Evolutionary conservation across 2,888 invertebrate genomes (phyloP), one percentile per base, ranked within the genome.

Genomic region (Anaspis maculata): DNA sequence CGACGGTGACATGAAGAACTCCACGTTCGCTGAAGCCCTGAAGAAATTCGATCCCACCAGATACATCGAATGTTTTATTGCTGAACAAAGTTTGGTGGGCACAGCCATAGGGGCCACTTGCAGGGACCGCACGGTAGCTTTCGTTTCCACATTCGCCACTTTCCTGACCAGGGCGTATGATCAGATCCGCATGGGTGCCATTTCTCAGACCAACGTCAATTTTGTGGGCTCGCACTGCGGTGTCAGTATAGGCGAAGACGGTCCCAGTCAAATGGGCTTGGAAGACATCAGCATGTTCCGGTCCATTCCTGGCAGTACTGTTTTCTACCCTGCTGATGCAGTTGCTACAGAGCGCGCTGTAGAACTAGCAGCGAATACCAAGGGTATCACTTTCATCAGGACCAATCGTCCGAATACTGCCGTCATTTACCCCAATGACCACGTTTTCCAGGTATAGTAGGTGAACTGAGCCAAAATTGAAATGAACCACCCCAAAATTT

Each of bases 141-240:
- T 98, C 69, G 88, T 81, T 2, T 95, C 94, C 36, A 96, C 98
- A 6, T 99, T 99, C 69, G 97, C 97, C 21, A 89, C 92, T 2
- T 99, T 99, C 78, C 87, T 97, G 65, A 86, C 90, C 2, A 76
- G 98, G 51, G 92, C 95, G 28, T 95, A 86, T 64, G 97, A 98
- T 71, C 97, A 98, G 74, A 89, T 98, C 61, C 85, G 98, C 43
- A 98, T 99, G 97, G 98, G 92, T 12, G 98, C 97, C 29, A 95
- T 99, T 62, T 96, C 96, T 21, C 95, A 95, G 72, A 87, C 91
- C 13, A 96, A 98, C 67, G 85, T 91, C 12, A 98, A 97, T 69
- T 89, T 95, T 64, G 90, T 74, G 39, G 96, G 96, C 1, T 97
- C 97, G 0, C 98, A 98, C 69, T 94, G 91, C 66, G 98, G 98